Base-by-base conservation (phyloP, 2,888 invertebrate species). In the Balanococcus diminutus region DNA sequence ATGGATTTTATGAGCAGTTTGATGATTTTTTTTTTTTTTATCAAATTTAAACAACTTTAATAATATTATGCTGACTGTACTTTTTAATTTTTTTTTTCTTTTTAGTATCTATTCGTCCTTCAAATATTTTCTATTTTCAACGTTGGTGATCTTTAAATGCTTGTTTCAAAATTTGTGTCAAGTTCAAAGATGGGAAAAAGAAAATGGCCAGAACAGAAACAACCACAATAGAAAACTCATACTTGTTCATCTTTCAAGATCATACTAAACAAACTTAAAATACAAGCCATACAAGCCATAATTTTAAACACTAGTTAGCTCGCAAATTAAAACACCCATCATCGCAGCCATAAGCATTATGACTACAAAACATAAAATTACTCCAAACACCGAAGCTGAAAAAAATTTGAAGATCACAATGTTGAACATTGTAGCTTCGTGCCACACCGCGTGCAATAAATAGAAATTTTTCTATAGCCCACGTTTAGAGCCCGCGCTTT, bases 401-500 rank as follows among this genome's bases (percentile, higher is more conserved):
- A 56, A 56, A 56, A 22, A 36, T 36, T 16, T 16, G 3, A 42
- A 42, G 3, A 42, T 22, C 4, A 56, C 4, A 56, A 56, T 22
- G 56, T 56, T 22, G 22, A 56, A 56, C 22, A 56, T 22, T 56
- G 19, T 22, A 6, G 22, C 5, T 56, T 22, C 14, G 31, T 31
- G 72, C n/a, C n/a, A 42, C 14, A 6, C 42, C 9, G 42, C 6
- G 72, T 16, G 72, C 31, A 72, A 72, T 25, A 31, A 72, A 72
- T 72, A 72, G 72, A 72, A 72, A 72, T 72, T 72, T 72, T 31
- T 28, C 72, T 28, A 14, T 25, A 72, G 31, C 72, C 72, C 72
- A 72, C 72, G 72, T 31, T 9, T 28, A 11, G 72, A 72, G 72
- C 72, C 72, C 31, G 31, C 72, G 72, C 72, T 16, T 56, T 56